Evolutionary conservation across 2,888 invertebrate species (phyloP).

Genomic region (Microdon myrmicae): DNA sequence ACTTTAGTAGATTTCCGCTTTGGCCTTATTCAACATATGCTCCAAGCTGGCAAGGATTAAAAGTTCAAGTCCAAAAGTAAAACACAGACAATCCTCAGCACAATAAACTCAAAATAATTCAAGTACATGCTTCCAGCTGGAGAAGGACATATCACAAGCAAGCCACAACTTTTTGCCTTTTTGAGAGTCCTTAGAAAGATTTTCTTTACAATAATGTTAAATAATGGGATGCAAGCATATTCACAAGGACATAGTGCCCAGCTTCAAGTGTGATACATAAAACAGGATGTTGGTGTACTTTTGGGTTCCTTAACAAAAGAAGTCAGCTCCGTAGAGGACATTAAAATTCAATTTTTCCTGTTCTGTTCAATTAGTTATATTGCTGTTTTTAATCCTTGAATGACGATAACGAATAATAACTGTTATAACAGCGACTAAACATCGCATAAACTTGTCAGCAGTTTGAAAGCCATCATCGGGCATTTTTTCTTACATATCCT

Average conservation of each 20-base stretch:
- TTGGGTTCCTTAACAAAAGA: conserved; percentile 1
- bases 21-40: conserved; percentile 1
- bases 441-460: too few relatives aligned
- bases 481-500: too few relatives aligned
- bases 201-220: conserved; percentile 26
- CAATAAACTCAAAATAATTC: conserved; percentile 9
- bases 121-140: conserved; percentile 17
- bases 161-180: conserved; percentile 9
- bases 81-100: neutral
- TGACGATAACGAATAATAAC: too few relatives aligned
- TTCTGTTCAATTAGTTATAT: too few relatives aligned
- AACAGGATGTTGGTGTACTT: conserved; percentile 9
- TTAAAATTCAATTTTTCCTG: too few relatives aligned
- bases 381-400: too few relatives aligned
- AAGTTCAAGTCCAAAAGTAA: conserved; percentile 10
- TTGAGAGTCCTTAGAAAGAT: conserved; percentile 17
- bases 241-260: neutral
- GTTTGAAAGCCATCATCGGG: too few relatives aligned
- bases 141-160: conserved; percentile 11
- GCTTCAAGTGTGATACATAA: conserved; percentile 8
- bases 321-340: conserved; percentile 9
- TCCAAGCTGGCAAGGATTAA: conserved; percentile 10
- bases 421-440: too few relatives aligned
- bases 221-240: conserved; percentile 27
- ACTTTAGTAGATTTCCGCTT: too few relatives aligned